phyloP scores from a whole-genome alignment of 2,888 invertebrate species.

The Rhyacophila evoluta region DNA sequence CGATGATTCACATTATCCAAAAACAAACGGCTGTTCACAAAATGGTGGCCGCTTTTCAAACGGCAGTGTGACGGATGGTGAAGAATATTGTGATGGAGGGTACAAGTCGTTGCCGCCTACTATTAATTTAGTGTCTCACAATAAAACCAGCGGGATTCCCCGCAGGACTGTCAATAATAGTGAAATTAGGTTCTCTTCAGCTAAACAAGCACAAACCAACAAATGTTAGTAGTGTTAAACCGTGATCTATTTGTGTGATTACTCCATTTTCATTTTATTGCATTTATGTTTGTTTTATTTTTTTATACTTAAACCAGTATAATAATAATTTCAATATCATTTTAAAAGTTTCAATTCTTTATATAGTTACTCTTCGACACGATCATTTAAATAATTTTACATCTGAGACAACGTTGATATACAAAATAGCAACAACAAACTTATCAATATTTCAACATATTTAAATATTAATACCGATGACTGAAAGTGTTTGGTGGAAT shows the following conservation, averaged over 20 bases:
- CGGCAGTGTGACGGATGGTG: conserved; percentile 66
- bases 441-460: too few species aligned
- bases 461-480: too few species aligned
- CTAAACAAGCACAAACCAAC: conserved; percentile 60
- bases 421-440: too few species aligned
- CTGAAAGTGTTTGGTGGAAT: too few species aligned
- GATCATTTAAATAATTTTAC: too few species aligned
- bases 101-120: conserved; percentile 70
- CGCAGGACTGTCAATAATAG: conserved; percentile 61
- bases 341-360: not conserved
- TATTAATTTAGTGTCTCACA: conserved; percentile 63
- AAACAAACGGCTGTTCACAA: conserved; percentile 37
- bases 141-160: conserved; percentile 68
- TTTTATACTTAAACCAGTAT: not conserved
- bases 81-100: conserved; percentile 69
- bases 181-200: conserved; percentile 65
- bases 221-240: conserved; percentile 41
- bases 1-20: conserved; percentile 32
- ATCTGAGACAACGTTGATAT: too few species aligned
- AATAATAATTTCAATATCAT: not conserved
- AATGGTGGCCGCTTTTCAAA: conserved; percentile 61
- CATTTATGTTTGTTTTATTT: too few species aligned
- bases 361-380: too few species aligned
- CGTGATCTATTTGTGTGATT: not conserved
- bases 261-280: too few species aligned